Percentiles rank a stretch among this genome's conserved stretches.
Evolutionary conservation across 2,888 invertebrate species (phyloP).

Genomic region (Tiliacea aurago): DNA sequence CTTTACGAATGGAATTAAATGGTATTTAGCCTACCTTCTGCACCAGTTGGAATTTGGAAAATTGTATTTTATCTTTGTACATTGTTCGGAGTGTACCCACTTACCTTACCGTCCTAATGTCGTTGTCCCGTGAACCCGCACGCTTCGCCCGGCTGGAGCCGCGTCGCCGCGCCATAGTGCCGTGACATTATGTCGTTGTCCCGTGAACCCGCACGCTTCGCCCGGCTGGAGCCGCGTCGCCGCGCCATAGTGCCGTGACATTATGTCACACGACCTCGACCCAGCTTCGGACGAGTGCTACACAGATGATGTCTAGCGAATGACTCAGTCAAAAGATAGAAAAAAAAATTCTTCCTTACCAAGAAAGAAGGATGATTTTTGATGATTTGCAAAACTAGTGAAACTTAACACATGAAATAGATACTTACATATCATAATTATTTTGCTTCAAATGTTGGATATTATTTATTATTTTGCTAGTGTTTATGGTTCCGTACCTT

Average conservation of each 20-base stretch:
- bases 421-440: too few species aligned
- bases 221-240: background rate
- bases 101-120: background rate
- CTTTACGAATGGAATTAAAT: background rate
- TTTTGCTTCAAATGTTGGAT: too few species aligned
- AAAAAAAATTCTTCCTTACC: too few species aligned
- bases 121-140: background rate
- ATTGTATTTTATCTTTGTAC: background rate
- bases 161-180: background rate
- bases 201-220: background rate
- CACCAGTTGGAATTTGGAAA: background rate
- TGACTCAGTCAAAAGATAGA: too few species aligned
- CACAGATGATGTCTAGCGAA: background rate
- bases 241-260: background rate
- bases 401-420: too few species aligned
- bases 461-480: too few species aligned
- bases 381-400: too few species aligned
- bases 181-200: background rate
- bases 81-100: background rate
- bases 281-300: background rate
- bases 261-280: conserved; percentile 12
- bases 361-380: too few species aligned
- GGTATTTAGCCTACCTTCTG: background rate
- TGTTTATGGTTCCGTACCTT: too few species aligned
- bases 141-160: background rate